phyloP scores from a whole-genome alignment of 2,797 vertebrate species.

The Karalla daura region DNA sequence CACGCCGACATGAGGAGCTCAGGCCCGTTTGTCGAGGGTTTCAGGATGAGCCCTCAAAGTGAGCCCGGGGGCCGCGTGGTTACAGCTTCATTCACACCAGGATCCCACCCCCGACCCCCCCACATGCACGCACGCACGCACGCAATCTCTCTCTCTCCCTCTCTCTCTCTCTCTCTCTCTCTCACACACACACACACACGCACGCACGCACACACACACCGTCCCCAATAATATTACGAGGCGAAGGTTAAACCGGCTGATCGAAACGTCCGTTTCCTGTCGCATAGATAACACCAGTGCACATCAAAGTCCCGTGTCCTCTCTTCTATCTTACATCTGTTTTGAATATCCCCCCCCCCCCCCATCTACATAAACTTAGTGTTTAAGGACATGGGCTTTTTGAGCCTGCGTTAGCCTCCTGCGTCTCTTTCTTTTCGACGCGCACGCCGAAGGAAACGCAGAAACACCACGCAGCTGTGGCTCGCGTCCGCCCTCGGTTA shows the following conservation, averaged over 20 bases:
- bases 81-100: constrained; percentile 61
- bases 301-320: no score
- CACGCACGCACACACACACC: no score
- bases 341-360: no score
- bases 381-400: not conserved
- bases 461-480: not conserved
- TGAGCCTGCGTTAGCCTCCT: not conserved
- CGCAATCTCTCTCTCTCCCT: no score
- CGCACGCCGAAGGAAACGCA: not conserved
- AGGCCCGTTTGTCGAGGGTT: constrained; percentile 60
- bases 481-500: not conserved
- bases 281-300: no score
- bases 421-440: not conserved
- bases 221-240: no score
- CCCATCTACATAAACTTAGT: no score
- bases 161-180: no score
- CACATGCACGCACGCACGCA: constrained; percentile 37
- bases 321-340: no score
- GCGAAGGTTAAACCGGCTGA: no score
- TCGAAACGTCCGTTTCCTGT: no score
- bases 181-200: no score
- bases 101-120: constrained; percentile 37
- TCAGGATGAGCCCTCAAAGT: constrained; percentile 65
- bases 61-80: constrained; percentile 64
- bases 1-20: constrained; percentile 59